phyloP scores from a whole-genome alignment of 2,888 invertebrate species.

The Lasioglossum morio region DNA sequence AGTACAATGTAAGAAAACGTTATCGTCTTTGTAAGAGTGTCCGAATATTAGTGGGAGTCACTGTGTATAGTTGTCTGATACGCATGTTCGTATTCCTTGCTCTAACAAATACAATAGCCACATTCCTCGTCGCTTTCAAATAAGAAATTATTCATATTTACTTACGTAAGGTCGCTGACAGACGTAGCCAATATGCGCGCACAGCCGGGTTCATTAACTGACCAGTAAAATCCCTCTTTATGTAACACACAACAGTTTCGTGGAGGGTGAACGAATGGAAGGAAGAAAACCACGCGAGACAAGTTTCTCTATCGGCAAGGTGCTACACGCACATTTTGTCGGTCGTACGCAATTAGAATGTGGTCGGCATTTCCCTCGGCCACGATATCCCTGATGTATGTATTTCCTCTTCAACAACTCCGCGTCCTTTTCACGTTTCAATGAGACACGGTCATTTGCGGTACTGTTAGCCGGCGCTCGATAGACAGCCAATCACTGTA shows the following conservation, averaged over 20 bases:
- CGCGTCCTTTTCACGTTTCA: slow-evolving; percentile 11
- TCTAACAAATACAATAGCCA: slow-evolving; percentile 21
- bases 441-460: not conserved
- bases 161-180: slow-evolving; percentile 74
- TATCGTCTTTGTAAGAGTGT: too few relatives aligned
- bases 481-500: not conserved
- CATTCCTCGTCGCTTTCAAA: slow-evolving; percentile 62
- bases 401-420: slow-evolving; percentile 33
- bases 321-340: slow-evolving; percentile 40
- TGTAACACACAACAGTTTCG: slow-evolving; percentile 72
- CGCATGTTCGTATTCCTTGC: slow-evolving; percentile 33
- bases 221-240: slow-evolving; percentile 77
- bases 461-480: slow-evolving; percentile 9
- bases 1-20: too few relatives aligned
- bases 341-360: slow-evolving; percentile 21
- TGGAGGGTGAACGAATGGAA: slow-evolving; percentile 43
- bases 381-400: slow-evolving; percentile 22
- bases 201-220: slow-evolving; percentile 78
- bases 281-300: slow-evolving; percentile 42
- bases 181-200: slow-evolving; percentile 62
- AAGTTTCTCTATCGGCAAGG: slow-evolving; percentile 56
- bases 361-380: slow-evolving; percentile 30
- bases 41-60: too few relatives aligned
- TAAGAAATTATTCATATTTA: slow-evolving; percentile 71
- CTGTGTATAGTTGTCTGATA: not conserved